These are phyloP conservation scores for Hydriomena furcata DNA, from an alignment of 2,888 invertebrate species.

Conservation along the genomic window DNA sequence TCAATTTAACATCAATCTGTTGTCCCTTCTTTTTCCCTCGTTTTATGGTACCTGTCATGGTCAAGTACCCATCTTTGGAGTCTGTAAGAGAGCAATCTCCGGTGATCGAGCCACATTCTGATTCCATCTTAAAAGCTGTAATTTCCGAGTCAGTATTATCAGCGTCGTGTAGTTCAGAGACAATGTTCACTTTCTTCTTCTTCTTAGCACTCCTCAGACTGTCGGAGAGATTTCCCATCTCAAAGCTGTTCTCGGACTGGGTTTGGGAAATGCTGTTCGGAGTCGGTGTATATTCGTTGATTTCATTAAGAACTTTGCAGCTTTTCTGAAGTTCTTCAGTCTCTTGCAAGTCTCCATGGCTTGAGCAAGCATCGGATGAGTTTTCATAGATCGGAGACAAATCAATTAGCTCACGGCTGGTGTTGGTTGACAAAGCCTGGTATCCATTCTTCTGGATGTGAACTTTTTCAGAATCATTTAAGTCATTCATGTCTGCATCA, in stretches of 20 bases:
- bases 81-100: conserved; percentile 83
- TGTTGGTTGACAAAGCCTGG: conserved; percentile 62
- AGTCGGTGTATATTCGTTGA: conserved; percentile 69
- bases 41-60: conserved; percentile 89
- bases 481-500: conserved; percentile 74
- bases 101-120: conserved; percentile 75
- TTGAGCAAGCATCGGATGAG: conserved; percentile 79
- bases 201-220: conserved; percentile 75
- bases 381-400: conserved; percentile 80
- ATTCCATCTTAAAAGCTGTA: conserved; percentile 64
- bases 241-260: conserved; percentile 77
- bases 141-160: conserved; percentile 74
- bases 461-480: conserved; percentile 45
- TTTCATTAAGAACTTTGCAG: conserved; percentile 64
- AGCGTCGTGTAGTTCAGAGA: conserved; percentile 73
- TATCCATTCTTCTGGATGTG: conserved; percentile 68
- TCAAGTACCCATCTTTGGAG: conserved; percentile 84
- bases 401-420: conserved; percentile 74
- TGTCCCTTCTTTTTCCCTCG: conserved; percentile 88
- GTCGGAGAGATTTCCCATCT: conserved; percentile 72
- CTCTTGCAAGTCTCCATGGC: conserved; percentile 72
- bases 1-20: conserved; percentile 88
- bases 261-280: conserved; percentile 77
- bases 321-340: conserved; percentile 68
- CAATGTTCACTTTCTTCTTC: conserved; percentile 86